phyloP scores from a whole-genome alignment of 2,113 vertebrate species.

The Clarias magur region DNA sequence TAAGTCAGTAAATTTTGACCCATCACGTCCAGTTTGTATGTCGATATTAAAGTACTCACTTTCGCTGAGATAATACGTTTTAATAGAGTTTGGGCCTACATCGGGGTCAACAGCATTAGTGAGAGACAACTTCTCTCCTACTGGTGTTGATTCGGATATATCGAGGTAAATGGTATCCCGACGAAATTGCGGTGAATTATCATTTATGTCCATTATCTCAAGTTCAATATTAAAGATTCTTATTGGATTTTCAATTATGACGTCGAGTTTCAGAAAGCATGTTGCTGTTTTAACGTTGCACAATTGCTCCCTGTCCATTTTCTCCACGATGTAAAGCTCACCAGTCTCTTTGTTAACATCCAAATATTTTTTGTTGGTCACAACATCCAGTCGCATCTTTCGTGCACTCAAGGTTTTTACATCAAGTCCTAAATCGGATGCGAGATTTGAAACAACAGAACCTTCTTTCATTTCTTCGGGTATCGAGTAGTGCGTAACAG shows the following conservation, averaged over 20 bases:
- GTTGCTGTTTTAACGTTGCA: not conserved
- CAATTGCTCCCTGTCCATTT: conserved; percentile 68
- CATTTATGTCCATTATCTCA: conserved; percentile 64
- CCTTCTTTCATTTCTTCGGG: conserved; percentile 49
- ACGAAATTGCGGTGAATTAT: conserved; percentile 61
- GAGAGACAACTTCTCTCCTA: conserved; percentile 62
- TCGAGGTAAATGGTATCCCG: conserved; percentile 58
- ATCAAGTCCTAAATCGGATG: conserved; percentile 71
- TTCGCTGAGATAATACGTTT: conserved; percentile 54
- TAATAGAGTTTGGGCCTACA: conserved; percentile 53
- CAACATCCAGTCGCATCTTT: conserved; percentile 55
- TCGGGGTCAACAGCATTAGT: conserved; percentile 65
- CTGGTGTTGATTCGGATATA: conserved; percentile 57
- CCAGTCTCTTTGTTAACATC: conserved; percentile 78
- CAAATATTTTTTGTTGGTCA: conserved; percentile 67
- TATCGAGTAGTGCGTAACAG: conserved; percentile 50
- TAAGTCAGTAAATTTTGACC: conserved; percentile 53
- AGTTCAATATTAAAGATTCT: conserved; percentile 60
- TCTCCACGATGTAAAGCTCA: conserved; percentile 66
- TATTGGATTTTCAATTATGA: conserved; percentile 49
- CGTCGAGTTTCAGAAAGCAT: conserved; percentile 54
- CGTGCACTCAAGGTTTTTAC: conserved; percentile 50
- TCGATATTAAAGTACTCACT: conserved; percentile 58
- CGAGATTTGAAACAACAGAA: conserved; percentile 57
- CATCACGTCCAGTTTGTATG: conserved; percentile 55